Evolutionary conservation across 1,140 invertebrate species (phyloP).

Genomic region (Drosophila sechellia): DNA sequence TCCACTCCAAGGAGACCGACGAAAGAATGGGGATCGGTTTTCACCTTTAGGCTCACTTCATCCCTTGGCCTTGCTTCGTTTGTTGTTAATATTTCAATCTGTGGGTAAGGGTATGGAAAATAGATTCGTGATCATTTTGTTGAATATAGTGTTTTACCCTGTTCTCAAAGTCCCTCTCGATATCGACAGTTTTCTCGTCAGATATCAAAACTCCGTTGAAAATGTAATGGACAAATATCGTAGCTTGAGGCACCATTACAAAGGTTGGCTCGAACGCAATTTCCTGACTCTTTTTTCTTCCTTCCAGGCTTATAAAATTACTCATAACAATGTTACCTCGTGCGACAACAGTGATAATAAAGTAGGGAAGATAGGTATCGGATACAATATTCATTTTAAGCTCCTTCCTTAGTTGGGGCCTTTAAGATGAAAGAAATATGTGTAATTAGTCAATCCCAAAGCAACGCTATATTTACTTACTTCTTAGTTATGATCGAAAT

Average conservation of each 20-base stretch:
- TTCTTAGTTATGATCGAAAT: constrained; percentile 43
- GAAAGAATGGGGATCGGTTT: constrained; percentile 92
- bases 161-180: constrained; percentile 91
- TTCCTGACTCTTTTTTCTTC: constrained; percentile 47
- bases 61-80: constrained; percentile 88
- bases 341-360: constrained; percentile 93
- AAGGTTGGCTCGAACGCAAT: constrained; percentile 88
- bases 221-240: constrained; percentile 91
- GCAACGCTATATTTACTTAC: background rate
- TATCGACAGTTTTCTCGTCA: constrained; percentile 90
- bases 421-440: constrained; percentile 9
- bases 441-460: background rate
- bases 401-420: constrained; percentile 88
- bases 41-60: constrained; percentile 90
- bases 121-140: constrained; percentile 60
- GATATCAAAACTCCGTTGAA: constrained; percentile 90
- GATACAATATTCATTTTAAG: constrained; percentile 92
- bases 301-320: constrained; percentile 84
- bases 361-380: constrained; percentile 90
- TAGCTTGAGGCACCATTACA: constrained; percentile 92
- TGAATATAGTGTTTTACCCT: constrained; percentile 87
- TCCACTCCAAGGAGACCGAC: constrained; percentile 94
- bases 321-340: constrained; percentile 92
- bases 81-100: constrained; percentile 68
- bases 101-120: constrained; percentile 44